These are phyloP conservation scores for Oreortyx pictus DNA, from an alignment of 2,797 vertebrate genomes.

Conservation along the genomic window DNA sequence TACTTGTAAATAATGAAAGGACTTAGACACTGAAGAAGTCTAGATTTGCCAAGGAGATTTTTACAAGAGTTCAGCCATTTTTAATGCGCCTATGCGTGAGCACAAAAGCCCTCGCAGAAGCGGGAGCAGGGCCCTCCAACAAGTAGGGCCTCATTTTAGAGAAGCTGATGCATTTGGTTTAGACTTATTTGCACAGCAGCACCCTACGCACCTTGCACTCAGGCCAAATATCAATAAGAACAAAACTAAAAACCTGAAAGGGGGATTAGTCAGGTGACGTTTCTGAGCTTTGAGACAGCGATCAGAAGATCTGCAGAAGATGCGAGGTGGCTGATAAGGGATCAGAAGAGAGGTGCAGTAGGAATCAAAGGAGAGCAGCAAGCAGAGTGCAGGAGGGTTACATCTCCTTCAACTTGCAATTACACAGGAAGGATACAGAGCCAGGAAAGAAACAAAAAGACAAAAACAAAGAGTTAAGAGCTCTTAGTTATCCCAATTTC, in stretches of 20 bases:
- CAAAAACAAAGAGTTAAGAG: conserved; percentile 1
- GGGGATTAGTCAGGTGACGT: conserved; percentile 48
- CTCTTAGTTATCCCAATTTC: conserved; percentile 20
- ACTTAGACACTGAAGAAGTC: conserved; percentile 57
- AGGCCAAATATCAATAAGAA: conserved; percentile 59
- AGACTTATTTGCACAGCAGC: neutral
- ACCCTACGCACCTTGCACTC: neutral
- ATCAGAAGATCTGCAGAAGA: conserved; percentile 30
- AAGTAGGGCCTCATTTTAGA: conserved; percentile 31
- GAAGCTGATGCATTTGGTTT: conserved; percentile 25
- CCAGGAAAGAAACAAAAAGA: neutral
- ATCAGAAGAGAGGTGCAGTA: conserved; percentile 1
- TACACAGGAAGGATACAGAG: neutral
- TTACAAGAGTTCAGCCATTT: conserved; percentile 73
- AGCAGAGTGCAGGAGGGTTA: neutral
- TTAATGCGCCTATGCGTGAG: conserved; percentile 47
- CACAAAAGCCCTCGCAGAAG: conserved; percentile 47
- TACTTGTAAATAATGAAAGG: conserved; percentile 76
- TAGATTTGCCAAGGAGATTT: conserved; percentile 59
- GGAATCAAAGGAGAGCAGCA: conserved; percentile 1
- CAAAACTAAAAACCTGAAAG: conserved; percentile 53
- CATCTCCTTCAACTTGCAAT: neutral
- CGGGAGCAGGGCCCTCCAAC: neutral
- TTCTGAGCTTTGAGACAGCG: conserved; percentile 36
- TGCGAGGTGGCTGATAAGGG: neutral